Evolutionary conservation across 2,888 invertebrate genomes (phyloP), one percentile per base, ranked within the genome.

Genomic region (Galeopsomyia nigrocyanea): DNA sequence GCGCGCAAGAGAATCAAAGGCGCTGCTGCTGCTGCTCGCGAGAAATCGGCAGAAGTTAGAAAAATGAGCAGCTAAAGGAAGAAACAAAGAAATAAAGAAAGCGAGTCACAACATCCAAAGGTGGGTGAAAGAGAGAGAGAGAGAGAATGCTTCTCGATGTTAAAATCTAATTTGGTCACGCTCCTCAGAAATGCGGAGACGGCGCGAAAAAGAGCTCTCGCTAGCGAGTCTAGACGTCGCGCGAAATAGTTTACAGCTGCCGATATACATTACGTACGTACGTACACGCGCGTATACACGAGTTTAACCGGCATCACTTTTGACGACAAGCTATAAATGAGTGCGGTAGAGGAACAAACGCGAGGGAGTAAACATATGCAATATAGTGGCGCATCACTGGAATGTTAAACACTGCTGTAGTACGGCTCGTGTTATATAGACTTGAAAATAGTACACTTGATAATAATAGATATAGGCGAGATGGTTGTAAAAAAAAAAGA

Each of bases 101-200:
- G 13, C 3, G 1, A 22, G 17, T 39, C 39, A 31, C 21, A 46
- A 63, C 5, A 46, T 47, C 31, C 0, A n/a, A 71, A 61, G 22
- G n/a, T 51, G 6, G 10, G 39, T 10, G 21, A 47, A 21, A 56
- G 49, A 39, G 57, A 56, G 22, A 16, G 47, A 31, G 51, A 19
- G 39, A 51, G 58, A 58, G 57, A 47, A 19, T 31, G 31, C 53
- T 63, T 56, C 58, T 65, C 72, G 75, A 75, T 57, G 68, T 62
- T 65, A 61, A 76, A 73, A 71, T 77, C 76, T 77, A 77, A 76
- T 75, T 77, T 71, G 67, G 75, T 75, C 75, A 68, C 74, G 74
- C 62, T 73, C 71, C 75, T 70, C 75, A 75, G 73, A 76, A 76
- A 75, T 67, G 47, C 7, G 13, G 55, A 68, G 55, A 61, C 39